phyloP scores from a whole-genome alignment of 1,140 invertebrate genomes.

The Trichoplusia ni region DNA sequence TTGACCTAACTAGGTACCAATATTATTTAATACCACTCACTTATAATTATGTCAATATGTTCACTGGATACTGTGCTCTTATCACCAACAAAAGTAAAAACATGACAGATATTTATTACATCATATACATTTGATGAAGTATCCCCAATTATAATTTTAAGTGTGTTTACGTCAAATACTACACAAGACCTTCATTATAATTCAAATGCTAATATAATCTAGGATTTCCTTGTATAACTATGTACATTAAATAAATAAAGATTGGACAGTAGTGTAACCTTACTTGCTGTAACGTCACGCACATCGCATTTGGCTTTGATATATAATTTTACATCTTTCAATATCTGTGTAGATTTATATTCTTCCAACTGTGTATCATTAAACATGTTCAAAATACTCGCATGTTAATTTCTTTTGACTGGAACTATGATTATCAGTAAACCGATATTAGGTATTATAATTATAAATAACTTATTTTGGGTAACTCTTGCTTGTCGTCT shows the following conservation, averaged over 20 bases:
- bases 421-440: too few species aligned
- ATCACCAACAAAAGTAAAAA: too few species aligned
- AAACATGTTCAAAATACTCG: too few species aligned
- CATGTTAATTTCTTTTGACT: too few species aligned
- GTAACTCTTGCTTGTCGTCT: background rate
- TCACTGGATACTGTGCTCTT: too few species aligned
- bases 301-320: background rate
- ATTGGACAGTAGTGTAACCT: background rate
- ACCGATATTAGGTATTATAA: too few species aligned
- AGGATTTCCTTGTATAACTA: background rate
- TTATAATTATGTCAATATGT: too few species aligned
- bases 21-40: background rate
- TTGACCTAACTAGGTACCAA: conserved; percentile 76
- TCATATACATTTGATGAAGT: background rate
- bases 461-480: too few species aligned
- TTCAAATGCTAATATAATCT: conserved; percentile 1
- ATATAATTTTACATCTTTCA: too few species aligned
- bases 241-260: background rate
- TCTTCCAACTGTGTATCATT: too few species aligned
- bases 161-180: conserved; percentile 21
- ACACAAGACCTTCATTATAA: background rate
- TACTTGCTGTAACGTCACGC: conserved; percentile 2
- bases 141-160: conserved; percentile 23
- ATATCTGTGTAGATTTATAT: too few species aligned
- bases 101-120: too few species aligned